phyloP scores from a whole-genome alignment of 2,797 vertebrate species.

The Parauchenoglanis ngamensis region DNA sequence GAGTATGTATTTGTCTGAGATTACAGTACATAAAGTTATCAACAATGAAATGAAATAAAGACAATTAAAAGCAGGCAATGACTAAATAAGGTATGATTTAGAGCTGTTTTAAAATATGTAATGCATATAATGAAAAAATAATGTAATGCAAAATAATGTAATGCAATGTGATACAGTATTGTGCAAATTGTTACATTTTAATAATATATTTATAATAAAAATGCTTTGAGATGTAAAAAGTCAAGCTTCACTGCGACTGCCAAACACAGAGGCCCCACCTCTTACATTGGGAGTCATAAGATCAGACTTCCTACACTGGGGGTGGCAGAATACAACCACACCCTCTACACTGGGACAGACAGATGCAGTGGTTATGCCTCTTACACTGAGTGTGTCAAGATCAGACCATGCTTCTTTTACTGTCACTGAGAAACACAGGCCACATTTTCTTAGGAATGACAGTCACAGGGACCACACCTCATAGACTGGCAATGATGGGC shows the following conservation, averaged over 20 bases:
- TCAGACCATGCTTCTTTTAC: neutral
- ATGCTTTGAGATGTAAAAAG: neutral
- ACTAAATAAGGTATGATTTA: neutral
- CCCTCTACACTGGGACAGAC: neutral
- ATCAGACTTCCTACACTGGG: neutral
- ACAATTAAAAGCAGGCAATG: neutral
- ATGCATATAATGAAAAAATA: no score
- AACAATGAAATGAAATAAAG: neutral
- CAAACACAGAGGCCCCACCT: neutral
- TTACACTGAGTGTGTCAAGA: neutral
- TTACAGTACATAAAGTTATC: neutral
- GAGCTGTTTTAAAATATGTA: neutral
- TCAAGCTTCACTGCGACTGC: neutral
- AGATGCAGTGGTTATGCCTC: no score
- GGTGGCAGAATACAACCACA: neutral
- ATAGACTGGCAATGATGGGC: neutral
- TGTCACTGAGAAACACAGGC: neutral
- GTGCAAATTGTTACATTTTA: neutral
- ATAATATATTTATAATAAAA: neutral
- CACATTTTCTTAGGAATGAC: neutral
- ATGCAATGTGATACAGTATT: neutral
- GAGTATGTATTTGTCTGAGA: neutral
- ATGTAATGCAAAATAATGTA: no score
- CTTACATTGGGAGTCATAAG: neutral
- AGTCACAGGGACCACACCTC: neutral